Percentiles rank a stretch among this genome's conserved stretches.
phyloP scores from a whole-genome alignment of 2,113 vertebrate species.

The Hystrix brachyura region DNA sequence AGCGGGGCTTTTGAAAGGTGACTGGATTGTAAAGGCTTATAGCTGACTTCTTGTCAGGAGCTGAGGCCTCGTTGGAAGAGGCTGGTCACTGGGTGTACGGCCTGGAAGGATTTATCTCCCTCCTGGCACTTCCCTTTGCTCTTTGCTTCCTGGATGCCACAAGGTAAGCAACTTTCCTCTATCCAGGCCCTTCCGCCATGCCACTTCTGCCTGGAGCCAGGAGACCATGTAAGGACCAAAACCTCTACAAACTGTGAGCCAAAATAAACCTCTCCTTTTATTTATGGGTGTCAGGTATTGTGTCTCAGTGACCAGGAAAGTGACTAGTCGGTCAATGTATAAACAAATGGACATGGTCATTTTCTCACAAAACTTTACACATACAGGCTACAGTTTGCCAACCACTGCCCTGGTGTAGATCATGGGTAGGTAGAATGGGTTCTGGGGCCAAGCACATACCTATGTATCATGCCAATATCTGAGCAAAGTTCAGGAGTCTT shows the following conservation, averaged over 20 bases:
- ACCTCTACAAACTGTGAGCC: not conserved
- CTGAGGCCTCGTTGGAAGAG: not conserved
- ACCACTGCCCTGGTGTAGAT: not conserved
- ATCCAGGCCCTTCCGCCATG: not conserved
- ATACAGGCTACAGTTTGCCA: not conserved
- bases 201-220: not conserved
- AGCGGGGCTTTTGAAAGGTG: not conserved
- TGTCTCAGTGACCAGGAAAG: not conserved
- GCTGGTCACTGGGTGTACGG: not conserved
- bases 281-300: not conserved
- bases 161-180: not conserved
- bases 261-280: not conserved
- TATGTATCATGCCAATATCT: not conserved
- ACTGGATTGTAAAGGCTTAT: not conserved
- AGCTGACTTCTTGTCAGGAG: not conserved
- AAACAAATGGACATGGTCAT: not conserved
- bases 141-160: not conserved
- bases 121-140: not conserved
- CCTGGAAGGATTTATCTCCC: not conserved
- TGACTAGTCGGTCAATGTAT: not conserved
- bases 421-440: not conserved
- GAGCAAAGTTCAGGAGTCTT: not conserved
- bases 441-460: not conserved
- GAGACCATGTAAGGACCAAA: not conserved
- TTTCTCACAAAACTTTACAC: slow-evolving; percentile 4